phyloP scores from a whole-genome alignment of 2,797 vertebrate species.

The Labeo calbasu region DNA sequence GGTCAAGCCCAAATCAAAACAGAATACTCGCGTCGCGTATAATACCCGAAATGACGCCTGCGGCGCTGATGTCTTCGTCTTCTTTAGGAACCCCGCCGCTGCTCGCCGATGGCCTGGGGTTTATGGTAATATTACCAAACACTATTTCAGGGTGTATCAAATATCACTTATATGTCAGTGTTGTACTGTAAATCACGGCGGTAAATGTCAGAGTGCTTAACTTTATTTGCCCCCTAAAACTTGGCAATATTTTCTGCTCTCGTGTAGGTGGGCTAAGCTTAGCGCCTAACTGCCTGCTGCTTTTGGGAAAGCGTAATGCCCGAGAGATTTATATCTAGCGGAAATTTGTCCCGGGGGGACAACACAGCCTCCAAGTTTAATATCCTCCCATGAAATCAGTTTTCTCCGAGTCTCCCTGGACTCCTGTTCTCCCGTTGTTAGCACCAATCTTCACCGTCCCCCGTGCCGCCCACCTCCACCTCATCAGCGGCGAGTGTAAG shows the following conservation, averaged over 20 bases:
- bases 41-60: constrained; percentile 48
- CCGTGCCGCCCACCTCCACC: constrained; percentile 38
- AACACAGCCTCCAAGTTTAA: constrained; percentile 61
- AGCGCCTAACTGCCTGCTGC: constrained; percentile 45
- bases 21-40: constrained; percentile 11
- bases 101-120: constrained; percentile 35
- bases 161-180: constrained; percentile 63
- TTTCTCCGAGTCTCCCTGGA: constrained; percentile 48
- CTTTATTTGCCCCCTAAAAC: constrained; percentile 64
- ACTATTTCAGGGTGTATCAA: constrained; percentile 63
- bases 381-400: constrained; percentile 64
- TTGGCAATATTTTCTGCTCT: constrained; percentile 60
- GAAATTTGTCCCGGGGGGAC: constrained; percentile 62
- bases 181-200: constrained; percentile 59
- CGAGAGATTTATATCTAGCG: constrained; percentile 59
- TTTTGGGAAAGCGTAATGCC: constrained; percentile 61
- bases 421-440: constrained; percentile 53
- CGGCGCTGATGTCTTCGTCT: constrained; percentile 3
- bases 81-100: constrained; percentile 21
- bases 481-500: constrained; percentile 40
- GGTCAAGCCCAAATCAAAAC: constrained; percentile 58
- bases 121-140: constrained; percentile 58
- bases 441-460: constrained; percentile 26
- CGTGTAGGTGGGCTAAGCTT: constrained; percentile 58
- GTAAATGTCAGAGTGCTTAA: constrained; percentile 64